These are phyloP conservation scores for Sisor rabdophorus DNA, from an alignment of 2,113 vertebrate species.

Conservation along the genomic window DNA sequence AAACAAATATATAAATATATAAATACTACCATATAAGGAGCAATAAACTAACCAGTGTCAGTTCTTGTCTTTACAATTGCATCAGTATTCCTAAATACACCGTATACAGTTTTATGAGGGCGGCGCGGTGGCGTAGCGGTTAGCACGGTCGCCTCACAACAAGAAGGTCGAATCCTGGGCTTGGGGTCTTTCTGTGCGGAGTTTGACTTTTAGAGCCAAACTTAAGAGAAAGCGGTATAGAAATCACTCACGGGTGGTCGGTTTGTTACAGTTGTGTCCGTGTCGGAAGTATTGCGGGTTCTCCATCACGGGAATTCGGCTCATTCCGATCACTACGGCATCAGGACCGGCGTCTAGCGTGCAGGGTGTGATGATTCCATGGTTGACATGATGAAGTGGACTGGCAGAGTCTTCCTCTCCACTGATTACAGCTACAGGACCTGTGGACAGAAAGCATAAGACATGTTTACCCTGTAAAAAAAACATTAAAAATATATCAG, in stretches of 20 bases:
- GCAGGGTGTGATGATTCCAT: conserved; percentile 88
- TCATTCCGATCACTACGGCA: conserved; percentile 96
- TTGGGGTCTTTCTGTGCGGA: too few relatives aligned
- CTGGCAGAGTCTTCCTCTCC: conserved; percentile 97
- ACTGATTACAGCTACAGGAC: conserved; percentile 93
- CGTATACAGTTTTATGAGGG: neutral
- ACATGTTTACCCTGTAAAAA: too few relatives aligned
- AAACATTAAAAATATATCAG: too few relatives aligned
- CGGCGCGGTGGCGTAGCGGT: too few relatives aligned
- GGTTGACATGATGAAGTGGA: conserved; percentile 96
- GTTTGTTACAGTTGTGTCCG: conserved; percentile 93
- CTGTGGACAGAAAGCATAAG: conserved; percentile 56
- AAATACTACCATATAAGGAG: neutral
- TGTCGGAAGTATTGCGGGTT: conserved; percentile 97
- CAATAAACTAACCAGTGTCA: neutral
- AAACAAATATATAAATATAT: neutral
- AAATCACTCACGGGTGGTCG: conserved; percentile 87
- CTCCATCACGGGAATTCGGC: conserved; percentile 92
- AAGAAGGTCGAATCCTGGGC: too few relatives aligned
- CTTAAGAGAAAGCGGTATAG: neutral
- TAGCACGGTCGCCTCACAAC: too few relatives aligned
- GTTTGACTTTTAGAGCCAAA: neutral
- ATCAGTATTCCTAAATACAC: neutral
- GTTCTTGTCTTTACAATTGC: neutral
- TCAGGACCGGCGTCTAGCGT: conserved; percentile 86